These are phyloP conservation scores for Formica selysi DNA, from an alignment of 1,140 invertebrate species.

Conservation along the genomic window DNA sequence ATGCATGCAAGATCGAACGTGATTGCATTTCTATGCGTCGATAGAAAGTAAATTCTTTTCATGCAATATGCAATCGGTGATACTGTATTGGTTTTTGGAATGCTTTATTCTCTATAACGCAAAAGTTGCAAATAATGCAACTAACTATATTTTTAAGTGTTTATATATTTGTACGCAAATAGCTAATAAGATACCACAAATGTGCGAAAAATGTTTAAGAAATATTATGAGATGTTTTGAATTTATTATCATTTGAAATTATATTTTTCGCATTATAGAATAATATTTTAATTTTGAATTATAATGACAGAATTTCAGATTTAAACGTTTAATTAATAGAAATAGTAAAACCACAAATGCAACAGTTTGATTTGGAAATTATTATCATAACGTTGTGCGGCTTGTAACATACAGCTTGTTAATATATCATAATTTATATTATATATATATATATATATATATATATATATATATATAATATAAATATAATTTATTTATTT, in stretches of 20 bases:
- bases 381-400: neutral
- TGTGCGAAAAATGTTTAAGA: neutral
- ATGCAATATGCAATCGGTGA: slow-evolving; percentile 27
- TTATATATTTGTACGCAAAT: neutral
- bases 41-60: slow-evolving; percentile 74
- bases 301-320: neutral
- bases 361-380: neutral
- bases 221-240: neutral
- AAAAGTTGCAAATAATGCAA: neutral
- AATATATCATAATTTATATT: neutral
- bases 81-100: slow-evolving; percentile 41
- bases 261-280: neutral
- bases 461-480: neutral
- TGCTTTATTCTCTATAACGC: slow-evolving; percentile 51
- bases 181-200: neutral
- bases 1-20: neutral
- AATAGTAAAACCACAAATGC: neutral
- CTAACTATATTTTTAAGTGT: neutral
- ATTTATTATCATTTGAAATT: too few species aligned
- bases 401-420: too few species aligned
- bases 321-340: neutral
- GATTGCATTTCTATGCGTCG: slow-evolving; percentile 28
- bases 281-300: neutral
- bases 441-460: neutral
- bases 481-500: neutral